These are phyloP conservation scores for Blastobasis lacticolella DNA, from an alignment of 2,888 invertebrate genomes.

Conservation along the genomic window DNA sequence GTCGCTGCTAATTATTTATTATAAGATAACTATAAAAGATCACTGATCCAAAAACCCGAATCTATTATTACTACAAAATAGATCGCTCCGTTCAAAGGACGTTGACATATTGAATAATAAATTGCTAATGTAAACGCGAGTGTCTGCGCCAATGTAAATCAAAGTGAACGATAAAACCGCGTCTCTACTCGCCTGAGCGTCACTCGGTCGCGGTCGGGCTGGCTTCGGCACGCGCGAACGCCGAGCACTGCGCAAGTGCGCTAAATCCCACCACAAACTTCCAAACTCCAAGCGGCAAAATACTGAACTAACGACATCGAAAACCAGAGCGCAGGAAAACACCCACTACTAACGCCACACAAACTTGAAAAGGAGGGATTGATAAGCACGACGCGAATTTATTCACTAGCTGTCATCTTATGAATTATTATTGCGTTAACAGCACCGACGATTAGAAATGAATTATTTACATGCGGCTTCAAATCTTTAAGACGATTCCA, in stretches of 20 bases:
- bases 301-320: too few relatives aligned
- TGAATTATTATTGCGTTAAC: conserved; percentile 61
- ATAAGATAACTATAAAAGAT: too few relatives aligned
- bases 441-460: conserved; percentile 39
- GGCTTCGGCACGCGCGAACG: conserved; percentile 54
- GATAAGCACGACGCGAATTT: conserved; percentile 43
- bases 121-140: background rate
- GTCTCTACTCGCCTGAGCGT: conserved; percentile 15
- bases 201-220: conserved; percentile 27
- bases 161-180: conserved; percentile 17
- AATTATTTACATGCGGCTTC: conserved; percentile 37
- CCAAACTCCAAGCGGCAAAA: too few relatives aligned
- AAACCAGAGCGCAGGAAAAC: too few relatives aligned
- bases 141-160: conserved; percentile 40
- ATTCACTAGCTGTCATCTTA: conserved; percentile 67
- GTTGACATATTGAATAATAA: conserved; percentile 32
- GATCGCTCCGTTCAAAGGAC: conserved; percentile 33
- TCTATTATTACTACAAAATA: background rate
- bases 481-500: conserved; percentile 10
- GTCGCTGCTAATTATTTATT: too few relatives aligned
- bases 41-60: too few relatives aligned
- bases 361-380: too few relatives aligned
- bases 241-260: conserved; percentile 58
- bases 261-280: conserved; percentile 42
- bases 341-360: too few relatives aligned